Evolutionary conservation across 2,888 invertebrate genomes (phyloP), one percentile per base, ranked within the genome.

Genomic region (Carcina quercana): DNA sequence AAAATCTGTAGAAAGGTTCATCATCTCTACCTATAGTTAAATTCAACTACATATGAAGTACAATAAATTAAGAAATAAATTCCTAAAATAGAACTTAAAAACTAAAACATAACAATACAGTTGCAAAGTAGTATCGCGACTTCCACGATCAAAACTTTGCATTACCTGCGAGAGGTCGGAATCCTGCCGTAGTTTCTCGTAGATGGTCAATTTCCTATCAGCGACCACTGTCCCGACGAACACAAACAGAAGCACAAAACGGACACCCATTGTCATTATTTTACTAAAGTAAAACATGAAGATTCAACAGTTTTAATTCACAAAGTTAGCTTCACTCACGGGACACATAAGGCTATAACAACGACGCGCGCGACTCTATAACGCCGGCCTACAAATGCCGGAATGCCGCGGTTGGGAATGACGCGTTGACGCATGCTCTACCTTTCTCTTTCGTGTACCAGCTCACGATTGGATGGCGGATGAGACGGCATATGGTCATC

Each of bases 161-260:
- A 13, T 33, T 40, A 90, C 90, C 90, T 90, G 87, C 45, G 89
- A 89, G 47, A 90, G 82, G 63, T 90, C 90, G 39, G 86, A 64
- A 71, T 89, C 89, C 65, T 85, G 86, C 50, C 79, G 76, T 48
- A 90, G 83, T 76, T 88, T 89, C 64, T 89, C 88, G 45, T 86
- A 79, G 39, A 89, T 79, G 41, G 88, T 86, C 53, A 74, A 61
- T 61, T 76, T 79, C 50, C 69, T 67, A 32, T 79, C 76, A 21
- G 69, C 78, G 10, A 50, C 40, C 24, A 58, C 70, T 32, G 59
- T 41, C 48, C 66, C 60, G 31, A 59, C 47, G 38, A 66, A 70
- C 59, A 74, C 59, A 71, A 83, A 72, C 55, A 79, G 64, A 47
- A 79, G 51, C 71, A 82, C 76, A 46, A 61, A 47, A n/a, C n/a